Evolutionary conservation across 2,113 vertebrate species (phyloP).

Genomic region (Merops nubicus): DNA sequence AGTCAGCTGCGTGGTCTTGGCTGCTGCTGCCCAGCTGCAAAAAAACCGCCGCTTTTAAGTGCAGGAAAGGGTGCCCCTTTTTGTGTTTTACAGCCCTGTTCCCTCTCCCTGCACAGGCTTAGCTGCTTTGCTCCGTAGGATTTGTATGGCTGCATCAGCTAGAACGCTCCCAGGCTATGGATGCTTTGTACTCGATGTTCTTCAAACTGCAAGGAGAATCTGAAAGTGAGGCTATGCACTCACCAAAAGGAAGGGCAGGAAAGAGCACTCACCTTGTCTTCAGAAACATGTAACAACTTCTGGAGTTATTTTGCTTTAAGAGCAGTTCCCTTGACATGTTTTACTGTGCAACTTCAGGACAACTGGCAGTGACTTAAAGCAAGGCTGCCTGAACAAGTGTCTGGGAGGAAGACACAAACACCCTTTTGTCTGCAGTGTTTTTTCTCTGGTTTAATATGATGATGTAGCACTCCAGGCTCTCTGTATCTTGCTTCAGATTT

Average conservation of each 20-base stretch:
- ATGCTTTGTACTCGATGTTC: background rate
- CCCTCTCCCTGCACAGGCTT: background rate
- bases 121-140: background rate
- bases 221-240: background rate
- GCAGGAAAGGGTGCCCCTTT: background rate
- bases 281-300: background rate
- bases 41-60: background rate
- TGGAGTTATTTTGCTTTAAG: background rate
- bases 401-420: background rate
- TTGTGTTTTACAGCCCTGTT: background rate
- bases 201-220: background rate
- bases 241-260: background rate
- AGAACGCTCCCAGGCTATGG: background rate
- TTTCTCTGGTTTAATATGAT: background rate
- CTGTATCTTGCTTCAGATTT: background rate
- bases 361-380: background rate
- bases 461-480: background rate
- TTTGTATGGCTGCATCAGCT: background rate
- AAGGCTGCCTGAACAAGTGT: background rate
- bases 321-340: background rate
- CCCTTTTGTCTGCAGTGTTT: background rate
- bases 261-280: accelerated
- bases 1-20: background rate
- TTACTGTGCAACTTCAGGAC: background rate
- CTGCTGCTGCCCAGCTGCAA: too few species aligned